Evolutionary conservation across 2,797 vertebrate genomes (phyloP), one percentile per base, ranked within the genome.

Genomic region (Myotis planiceps): DNA sequence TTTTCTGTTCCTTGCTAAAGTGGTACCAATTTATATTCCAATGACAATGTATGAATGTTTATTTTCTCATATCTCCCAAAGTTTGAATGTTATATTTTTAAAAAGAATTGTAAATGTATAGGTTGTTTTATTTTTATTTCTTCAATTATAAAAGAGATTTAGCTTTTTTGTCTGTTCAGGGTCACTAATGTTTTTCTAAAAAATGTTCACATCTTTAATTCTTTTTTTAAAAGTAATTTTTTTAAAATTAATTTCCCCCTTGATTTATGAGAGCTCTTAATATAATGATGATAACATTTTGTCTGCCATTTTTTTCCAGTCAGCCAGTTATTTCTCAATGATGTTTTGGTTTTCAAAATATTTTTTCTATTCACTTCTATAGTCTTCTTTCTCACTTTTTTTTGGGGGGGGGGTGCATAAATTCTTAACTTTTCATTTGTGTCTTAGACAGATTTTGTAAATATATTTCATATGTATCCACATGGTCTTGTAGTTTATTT

Each of bases 351-450:
- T 76, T 72, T 86, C 34, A 65, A 9, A 66, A 37, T 32, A 83
- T 23, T 93, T 90, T n/a, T 1, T 42, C 42, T 78, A 12, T 39
- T 87, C 10, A 2, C 49, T 81, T 85, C 25, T 37, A 2, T 84
- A 16, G 12, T 13, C 37, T 2, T 32, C 14, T 60, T 9, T 82
- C 21, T 66, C 2, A 3, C 34, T 58, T 49, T 82, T 53, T 84
- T 84, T 42, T 42, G 2, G 9, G 42, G 42, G 9, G 55, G 25
- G 25, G 23, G 25, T 42, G 42, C 42, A 0, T 72, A 80, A 90
- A 49, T 45, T 90, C 19, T 85, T 74, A 89, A 34, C 16, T 80
- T 96, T 93, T n/a, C n/a, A 80, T 68, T 93, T 79, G 71, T 79
- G 15, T 90, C 65, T 95, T 78, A 87, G 88, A 79, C 74, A 23